Evolutionary conservation across 2,797 vertebrate species (phyloP).

Genomic region (Phrynocephalus guinanensis): DNA sequence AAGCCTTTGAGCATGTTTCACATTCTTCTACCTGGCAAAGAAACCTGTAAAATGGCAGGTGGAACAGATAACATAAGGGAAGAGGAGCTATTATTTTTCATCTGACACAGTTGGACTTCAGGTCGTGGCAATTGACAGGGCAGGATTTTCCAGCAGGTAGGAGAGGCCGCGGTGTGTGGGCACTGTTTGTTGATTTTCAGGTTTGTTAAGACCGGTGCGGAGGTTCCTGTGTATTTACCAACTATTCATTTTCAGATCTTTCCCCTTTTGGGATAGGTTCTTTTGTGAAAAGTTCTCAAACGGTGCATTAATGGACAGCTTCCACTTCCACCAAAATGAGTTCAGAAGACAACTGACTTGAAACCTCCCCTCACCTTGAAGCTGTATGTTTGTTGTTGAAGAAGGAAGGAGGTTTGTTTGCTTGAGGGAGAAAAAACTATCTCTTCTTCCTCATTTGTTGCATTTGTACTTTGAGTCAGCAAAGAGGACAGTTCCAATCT

Average conservation of each 20-base stretch:
- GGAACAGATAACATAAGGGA: slow-evolving; percentile 41
- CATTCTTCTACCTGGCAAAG: slow-evolving; percentile 54
- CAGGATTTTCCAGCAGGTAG: slow-evolving; percentile 53
- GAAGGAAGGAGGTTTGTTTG: neutral
- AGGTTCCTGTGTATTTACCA: slow-evolving; percentile 26
- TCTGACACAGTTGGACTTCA: slow-evolving; percentile 34
- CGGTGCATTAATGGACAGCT: slow-evolving; percentile 37
- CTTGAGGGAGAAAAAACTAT: neutral
- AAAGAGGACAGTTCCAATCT: neutral
- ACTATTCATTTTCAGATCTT: neutral
- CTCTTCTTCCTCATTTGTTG: neutral
- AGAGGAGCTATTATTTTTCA: slow-evolving; percentile 50
- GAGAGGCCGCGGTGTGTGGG: slow-evolving; percentile 39
- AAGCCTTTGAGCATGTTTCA: slow-evolving; percentile 12
- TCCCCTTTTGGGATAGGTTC: neutral
- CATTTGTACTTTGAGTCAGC: neutral
- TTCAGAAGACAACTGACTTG: neutral
- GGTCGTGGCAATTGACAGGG: slow-evolving; percentile 48
- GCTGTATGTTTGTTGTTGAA: neutral
- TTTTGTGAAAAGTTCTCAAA: slow-evolving; percentile 35
- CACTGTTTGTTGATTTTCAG: slow-evolving; percentile 51
- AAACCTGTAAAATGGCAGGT: slow-evolving; percentile 52
- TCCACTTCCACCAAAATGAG: slow-evolving; percentile 19
- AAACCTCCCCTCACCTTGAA: neutral
- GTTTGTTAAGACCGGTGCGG: slow-evolving; percentile 42